These are phyloP conservation scores for Dinoponera quadriceps DNA, from an alignment of 1,140 invertebrate species.

Conservation along the genomic window DNA sequence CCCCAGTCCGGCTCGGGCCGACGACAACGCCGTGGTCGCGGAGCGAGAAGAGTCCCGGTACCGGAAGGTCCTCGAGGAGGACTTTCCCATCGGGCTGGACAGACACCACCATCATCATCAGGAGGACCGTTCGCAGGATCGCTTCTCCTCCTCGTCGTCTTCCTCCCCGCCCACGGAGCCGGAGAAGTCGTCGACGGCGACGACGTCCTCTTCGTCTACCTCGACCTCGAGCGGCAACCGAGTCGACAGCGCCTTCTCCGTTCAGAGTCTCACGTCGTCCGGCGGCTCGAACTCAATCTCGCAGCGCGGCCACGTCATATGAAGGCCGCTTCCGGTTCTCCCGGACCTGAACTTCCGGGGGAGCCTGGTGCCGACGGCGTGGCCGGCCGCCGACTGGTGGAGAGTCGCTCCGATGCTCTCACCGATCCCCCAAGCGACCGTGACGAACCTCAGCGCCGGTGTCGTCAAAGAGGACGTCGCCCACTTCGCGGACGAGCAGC, in stretches of 20 bases:
- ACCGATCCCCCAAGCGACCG: slow-evolving; percentile 76
- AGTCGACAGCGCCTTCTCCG: slow-evolving; percentile 80
- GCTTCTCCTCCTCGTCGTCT: slow-evolving; percentile 76
- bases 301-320: slow-evolving; percentile 89
- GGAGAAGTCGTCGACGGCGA: slow-evolving; percentile 49
- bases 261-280: slow-evolving; percentile 81
- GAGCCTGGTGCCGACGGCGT: slow-evolving; percentile 82
- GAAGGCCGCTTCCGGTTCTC: slow-evolving; percentile 93
- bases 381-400: slow-evolving; percentile 83
- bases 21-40: slow-evolving; percentile 77
- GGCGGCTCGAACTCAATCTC: slow-evolving; percentile 75
- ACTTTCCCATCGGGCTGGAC: slow-evolving; percentile 57
- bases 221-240: slow-evolving; percentile 31
- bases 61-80: slow-evolving; percentile 70
- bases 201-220: slow-evolving; percentile 29
- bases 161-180: slow-evolving; percentile 62
- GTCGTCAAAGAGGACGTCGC: slow-evolving; percentile 68
- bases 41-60: slow-evolving; percentile 73
- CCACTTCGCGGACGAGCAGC: slow-evolving; percentile 67
- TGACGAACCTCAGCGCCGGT: slow-evolving; percentile 72
- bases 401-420: slow-evolving; percentile 82
- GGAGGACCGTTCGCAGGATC: slow-evolving; percentile 78
- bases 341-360: slow-evolving; percentile 86
- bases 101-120: slow-evolving; percentile 68
- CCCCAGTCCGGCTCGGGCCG: slow-evolving; percentile 74